phyloP scores from a whole-genome alignment of 2,888 invertebrate genomes.

The Carcina quercana region DNA sequence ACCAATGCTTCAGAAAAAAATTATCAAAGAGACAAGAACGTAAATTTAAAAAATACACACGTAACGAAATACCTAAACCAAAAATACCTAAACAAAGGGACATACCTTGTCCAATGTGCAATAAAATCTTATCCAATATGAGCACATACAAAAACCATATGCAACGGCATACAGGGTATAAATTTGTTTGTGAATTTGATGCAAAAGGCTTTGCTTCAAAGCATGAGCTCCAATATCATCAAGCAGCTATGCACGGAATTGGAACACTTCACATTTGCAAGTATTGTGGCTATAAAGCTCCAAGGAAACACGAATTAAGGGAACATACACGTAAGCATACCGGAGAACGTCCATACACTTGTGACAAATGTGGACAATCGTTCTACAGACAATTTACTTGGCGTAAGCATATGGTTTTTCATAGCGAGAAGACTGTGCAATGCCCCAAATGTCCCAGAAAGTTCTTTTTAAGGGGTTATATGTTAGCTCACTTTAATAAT shows the following conservation, averaged over 20 bases:
- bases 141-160: constrained; percentile 46
- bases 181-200: constrained; percentile 56
- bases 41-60: too few relatives aligned
- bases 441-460: constrained; percentile 49
- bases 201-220: constrained; percentile 47
- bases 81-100: constrained; percentile 12
- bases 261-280: constrained; percentile 47
- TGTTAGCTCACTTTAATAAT: constrained; percentile 50
- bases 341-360: constrained; percentile 56
- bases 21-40: not conserved
- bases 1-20: not conserved
- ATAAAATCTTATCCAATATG: constrained; percentile 39
- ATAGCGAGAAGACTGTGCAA: constrained; percentile 47
- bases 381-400: constrained; percentile 52
- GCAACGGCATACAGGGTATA: constrained; percentile 47
- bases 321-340: constrained; percentile 57
- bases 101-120: constrained; percentile 40
- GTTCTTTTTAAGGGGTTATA: constrained; percentile 36
- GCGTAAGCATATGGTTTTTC: constrained; percentile 54
- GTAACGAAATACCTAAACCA: not conserved
- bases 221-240: constrained; percentile 40
- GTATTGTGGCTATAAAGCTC: constrained; percentile 49
- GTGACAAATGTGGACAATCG: constrained; percentile 57
- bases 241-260: constrained; percentile 41
- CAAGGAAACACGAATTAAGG: constrained; percentile 36